Evolutionary conservation across 2,113 vertebrate genomes (phyloP), one percentile per base, ranked within the genome.

Genomic region (Leptobrachium ailaonicum): DNA sequence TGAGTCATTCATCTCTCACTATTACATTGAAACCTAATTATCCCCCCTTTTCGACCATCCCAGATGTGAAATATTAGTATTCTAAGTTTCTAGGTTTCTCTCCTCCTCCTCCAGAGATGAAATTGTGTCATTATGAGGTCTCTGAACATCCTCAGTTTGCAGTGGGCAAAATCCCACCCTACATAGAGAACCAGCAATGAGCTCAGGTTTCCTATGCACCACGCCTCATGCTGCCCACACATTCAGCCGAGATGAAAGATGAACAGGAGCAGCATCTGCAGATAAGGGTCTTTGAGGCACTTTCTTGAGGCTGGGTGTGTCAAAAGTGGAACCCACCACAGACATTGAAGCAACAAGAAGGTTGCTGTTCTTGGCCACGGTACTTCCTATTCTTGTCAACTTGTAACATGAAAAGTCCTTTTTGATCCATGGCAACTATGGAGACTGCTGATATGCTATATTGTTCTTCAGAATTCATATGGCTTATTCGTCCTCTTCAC

Each of bases 261-360:
- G 11, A 20, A 75, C 70, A 64, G 50, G 66, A 81, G 79, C 79
- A 81, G 79, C 72, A 75, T 69, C 44, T 81, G 72, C 53, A 81
- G 44, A 67, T 45, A 60, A 78, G 71, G 66, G 73, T 75, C 72
- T 75, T 69, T 81, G 79, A 81, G 79, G 79, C 79, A 81, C 79
- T 81, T 81, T 75, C 72, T 81, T 68, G 64, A 69, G 43, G 64
- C 71, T 62, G 53, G 60, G 54, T 60, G 53, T 58, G 68, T 56
- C 45, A 77, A 77, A 77, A 45, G 43, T 67, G 71, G 47, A 63
- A 80, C 53, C 45, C 43, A 40, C 60, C 64, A 50, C 41, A 42
- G 66, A 81, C 54, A 75, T 42, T 12, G 32, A 75, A 50, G 71
- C 64, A 50, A 74, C 14, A 69, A 74, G 40, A 66, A 73, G 40